Conservation (phyloP, 92 coral and sea anemone genomes). For the Porites rus region DNA sequence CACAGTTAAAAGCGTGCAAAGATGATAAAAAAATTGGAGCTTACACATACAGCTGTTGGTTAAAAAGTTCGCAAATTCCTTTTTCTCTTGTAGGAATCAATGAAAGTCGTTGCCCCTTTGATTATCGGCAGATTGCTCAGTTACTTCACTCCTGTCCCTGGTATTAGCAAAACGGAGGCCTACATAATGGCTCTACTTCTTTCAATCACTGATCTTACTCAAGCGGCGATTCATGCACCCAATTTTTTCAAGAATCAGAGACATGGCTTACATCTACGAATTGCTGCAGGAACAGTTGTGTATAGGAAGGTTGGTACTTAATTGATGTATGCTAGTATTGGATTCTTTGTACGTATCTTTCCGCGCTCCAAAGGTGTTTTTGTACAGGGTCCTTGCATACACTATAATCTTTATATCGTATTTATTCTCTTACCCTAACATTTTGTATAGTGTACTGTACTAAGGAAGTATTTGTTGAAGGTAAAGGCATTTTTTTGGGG, state of each 20-base stretch:
- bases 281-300: conserved; percentile 78
- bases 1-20: too few species aligned
- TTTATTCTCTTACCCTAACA: too few species aligned
- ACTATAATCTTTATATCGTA: too few species aligned
- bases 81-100: conserved; percentile 56
- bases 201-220: conserved; percentile 48
- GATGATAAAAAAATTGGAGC: not conserved
- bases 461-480: too few species aligned
- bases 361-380: too few species aligned
- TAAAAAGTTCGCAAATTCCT: not conserved
- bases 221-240: conserved; percentile 77
- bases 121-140: conserved; percentile 86
- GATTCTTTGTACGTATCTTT: too few species aligned
- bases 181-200: conserved; percentile 69
- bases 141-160: conserved; percentile 80
- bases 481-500: too few species aligned
- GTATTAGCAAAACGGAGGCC: conserved; percentile 70
- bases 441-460: too few species aligned
- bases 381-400: too few species aligned
- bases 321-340: too few species aligned
- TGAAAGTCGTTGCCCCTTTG: conserved; percentile 72
- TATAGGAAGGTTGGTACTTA: conserved; percentile 82
- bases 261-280: conserved; percentile 80
- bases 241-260: conserved; percentile 75
- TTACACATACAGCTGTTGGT: not conserved